Conservation (phyloP, 2,888 invertebrate genomes). For the Thereva unica region DNA sequence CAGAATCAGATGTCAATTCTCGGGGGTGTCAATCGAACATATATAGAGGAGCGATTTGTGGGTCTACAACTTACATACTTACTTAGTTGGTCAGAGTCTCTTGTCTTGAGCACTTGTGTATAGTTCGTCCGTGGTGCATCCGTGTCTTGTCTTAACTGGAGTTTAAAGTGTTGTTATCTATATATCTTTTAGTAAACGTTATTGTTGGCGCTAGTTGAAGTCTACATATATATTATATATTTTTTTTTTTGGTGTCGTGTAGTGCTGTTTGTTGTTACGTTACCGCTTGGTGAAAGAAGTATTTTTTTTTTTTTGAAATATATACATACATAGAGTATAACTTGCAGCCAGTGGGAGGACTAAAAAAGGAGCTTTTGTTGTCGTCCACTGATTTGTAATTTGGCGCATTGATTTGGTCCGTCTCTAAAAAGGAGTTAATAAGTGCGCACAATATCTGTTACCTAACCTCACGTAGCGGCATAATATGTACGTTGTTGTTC, state of each 20-base stretch:
- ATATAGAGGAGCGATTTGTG: constrained; percentile 4
- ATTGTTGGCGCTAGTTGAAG: constrained; percentile 25
- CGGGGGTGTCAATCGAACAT: constrained; percentile 33
- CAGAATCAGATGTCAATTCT: constrained; percentile 31
- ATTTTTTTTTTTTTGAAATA: too few species aligned
- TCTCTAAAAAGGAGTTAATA: constrained; percentile 22
- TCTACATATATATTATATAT: too few species aligned
- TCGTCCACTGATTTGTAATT: constrained; percentile 13
- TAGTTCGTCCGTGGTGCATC: constrained; percentile 28
- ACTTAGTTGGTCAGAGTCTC: constrained; percentile 39
- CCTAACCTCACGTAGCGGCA: constrained; percentile 19
- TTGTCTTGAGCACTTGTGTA: constrained; percentile 38
- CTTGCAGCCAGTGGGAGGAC: constrained; percentile 3
- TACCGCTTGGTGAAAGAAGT: constrained; percentile 23
- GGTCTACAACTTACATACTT: neutral
- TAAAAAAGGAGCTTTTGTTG: constrained; percentile 21
- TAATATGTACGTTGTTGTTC: constrained; percentile 16
- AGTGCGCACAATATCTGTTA: constrained; percentile 24
- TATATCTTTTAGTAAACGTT: constrained; percentile 10
- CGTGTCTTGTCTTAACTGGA: constrained; percentile 15
- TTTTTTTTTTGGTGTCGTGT: constrained; percentile 13
- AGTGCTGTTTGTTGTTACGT: constrained; percentile 32
- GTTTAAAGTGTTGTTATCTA: constrained; percentile 10
- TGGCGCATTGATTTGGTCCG: constrained; percentile 7
- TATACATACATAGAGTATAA: too few species aligned